A percentile compares a stretch with the other conserved stretches of the same genome.
These are phyloP conservation scores for Drosophila micromelanica DNA, from an alignment of 1,140 invertebrate species.

Conservation along the genomic window DNA sequence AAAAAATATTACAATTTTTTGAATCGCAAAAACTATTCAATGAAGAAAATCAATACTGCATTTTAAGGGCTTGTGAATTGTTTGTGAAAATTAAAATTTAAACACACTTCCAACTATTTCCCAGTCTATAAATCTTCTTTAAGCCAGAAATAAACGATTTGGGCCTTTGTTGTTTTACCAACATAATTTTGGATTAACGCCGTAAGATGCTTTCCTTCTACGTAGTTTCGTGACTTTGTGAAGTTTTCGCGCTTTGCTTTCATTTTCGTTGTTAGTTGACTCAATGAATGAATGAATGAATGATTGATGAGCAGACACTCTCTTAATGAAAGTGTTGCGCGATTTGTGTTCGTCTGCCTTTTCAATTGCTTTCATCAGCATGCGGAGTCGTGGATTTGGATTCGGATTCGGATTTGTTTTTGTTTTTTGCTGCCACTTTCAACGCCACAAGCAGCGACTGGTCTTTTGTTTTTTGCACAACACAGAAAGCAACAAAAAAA, in stretches of 20 bases:
- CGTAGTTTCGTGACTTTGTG: constrained; percentile 42
- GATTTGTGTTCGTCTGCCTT: constrained; percentile 33
- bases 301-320: constrained; percentile 48
- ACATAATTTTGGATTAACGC: constrained; percentile 10
- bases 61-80: too few relatives aligned
- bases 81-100: too few relatives aligned
- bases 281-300: constrained; percentile 20
- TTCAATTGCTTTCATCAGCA: constrained; percentile 13
- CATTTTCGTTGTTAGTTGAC: constrained; percentile 25
- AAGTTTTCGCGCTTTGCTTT: constrained; percentile 33
- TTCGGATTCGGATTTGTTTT: constrained; percentile 6
- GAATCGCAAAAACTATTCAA: too few relatives aligned
- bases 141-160: too few relatives aligned
- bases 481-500: background rate
- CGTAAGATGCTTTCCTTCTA: constrained; percentile 14
- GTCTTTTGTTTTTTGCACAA: constrained; percentile 24
- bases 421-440: constrained; percentile 3
- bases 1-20: too few relatives aligned
- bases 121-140: too few relatives aligned
- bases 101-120: too few relatives aligned
- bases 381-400: background rate
- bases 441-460: constrained; percentile 13
- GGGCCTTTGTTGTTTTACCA: constrained; percentile 5
- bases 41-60: too few relatives aligned
- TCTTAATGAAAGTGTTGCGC: constrained; percentile 47